phyloP scores from a whole-genome alignment of 2,113 vertebrate species.

The Cyprinodon brontotheroides region DNA sequence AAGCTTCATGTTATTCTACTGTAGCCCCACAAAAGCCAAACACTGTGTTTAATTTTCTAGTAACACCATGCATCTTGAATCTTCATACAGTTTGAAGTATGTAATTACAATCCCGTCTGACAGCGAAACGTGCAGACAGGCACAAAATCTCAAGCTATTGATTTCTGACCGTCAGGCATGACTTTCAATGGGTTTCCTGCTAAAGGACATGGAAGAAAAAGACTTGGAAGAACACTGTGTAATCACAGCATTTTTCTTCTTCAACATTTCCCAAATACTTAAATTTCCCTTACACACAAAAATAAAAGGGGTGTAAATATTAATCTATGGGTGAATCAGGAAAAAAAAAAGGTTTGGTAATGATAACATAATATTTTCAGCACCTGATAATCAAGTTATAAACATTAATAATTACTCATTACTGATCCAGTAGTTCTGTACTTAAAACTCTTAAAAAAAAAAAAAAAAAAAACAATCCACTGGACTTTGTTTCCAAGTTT shows the following conservation, averaged over 20 bases:
- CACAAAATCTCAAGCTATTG: slow-evolving; percentile 6
- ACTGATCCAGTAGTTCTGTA: no score
- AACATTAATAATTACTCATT: no score
- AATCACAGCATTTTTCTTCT: not conserved
- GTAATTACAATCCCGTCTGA: slow-evolving; percentile 1
- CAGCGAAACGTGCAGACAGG: not conserved
- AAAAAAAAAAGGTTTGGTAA: no score
- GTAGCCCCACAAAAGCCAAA: not conserved
- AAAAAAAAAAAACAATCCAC: no score
- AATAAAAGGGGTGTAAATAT: no score
- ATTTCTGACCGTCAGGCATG: not conserved
- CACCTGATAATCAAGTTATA: no score
- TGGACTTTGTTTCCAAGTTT: no score
- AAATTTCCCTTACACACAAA: no score
- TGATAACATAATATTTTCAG: no score
- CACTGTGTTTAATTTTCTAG: not conserved
- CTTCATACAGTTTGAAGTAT: not conserved
- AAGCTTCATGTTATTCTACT: no score
- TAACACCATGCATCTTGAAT: not conserved
- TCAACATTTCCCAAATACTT: not conserved
- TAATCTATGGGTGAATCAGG: no score
- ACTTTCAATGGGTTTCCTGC: not conserved
- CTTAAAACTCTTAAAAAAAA: no score
- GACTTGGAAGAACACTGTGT: not conserved
- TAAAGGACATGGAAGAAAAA: slow-evolving; percentile 1